Evolutionary conservation across 2,888 invertebrate genomes (phyloP), one percentile per base, ranked within the genome.

Genomic region (Tenthredo scrophulariae): DNA sequence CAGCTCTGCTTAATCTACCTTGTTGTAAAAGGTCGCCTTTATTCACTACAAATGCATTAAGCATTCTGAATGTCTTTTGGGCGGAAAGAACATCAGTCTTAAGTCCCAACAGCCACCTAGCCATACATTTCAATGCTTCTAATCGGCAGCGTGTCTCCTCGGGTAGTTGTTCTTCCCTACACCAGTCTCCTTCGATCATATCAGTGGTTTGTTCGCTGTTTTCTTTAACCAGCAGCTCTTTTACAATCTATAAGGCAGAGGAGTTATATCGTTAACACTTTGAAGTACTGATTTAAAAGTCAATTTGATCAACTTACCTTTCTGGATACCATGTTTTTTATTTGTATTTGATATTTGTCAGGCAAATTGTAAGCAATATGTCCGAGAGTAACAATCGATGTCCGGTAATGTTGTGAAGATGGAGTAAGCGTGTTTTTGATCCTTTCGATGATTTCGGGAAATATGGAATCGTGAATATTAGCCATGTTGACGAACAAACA

Each of bases 101-200:
- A 84, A 99, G 94, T 0, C 99, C 99, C 58, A 98, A 94, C 67
- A 99, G 94, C 99, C 99, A 99, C 75, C 99, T 96, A 0, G 98
- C 98, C 97, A 99, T 98, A 87, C 98, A 97, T 94, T 99, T 99
- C 90, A 99, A 95, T 0, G 98, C 99, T 93, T 98, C 98, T 86
- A 99, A 96, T 94, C 98, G 98, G 94, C 98, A 98, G 62, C 97
- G 95, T 0, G 98, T 98, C 93, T 98, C 98, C 89, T 97, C 97
- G 0, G 98, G 98, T 40, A 99, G 94, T 84, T 97, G 96, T 5
- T 97, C 97, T 91, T 98, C 98, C 0, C 95, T 93, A 92, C 98
- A 98, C 99, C 99, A 99, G 65, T 96, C 96, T 10, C 91, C 92
- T 0, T 93, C 94, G 0, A 95, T 94, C 85, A 93, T 92, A 80